Evolutionary conservation across 2,888 invertebrate species (phyloP), one percentile per base, ranked within the genome.

Genomic region (Octodonta nipae): DNA sequence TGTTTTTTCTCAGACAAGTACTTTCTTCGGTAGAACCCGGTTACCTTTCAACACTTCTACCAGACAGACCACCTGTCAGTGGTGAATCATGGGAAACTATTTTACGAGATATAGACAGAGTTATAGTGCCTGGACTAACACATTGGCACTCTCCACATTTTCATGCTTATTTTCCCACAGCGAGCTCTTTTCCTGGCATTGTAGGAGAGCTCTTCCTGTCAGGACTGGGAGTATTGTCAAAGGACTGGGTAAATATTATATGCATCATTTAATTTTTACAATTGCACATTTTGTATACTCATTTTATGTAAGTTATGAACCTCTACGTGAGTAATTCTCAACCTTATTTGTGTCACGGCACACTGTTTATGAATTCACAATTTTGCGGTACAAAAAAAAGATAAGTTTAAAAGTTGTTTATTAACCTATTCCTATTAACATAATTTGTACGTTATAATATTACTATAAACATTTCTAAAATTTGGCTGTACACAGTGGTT

Each of bases 61-160:
- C 95, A 1, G 65, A 71, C 39, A 70, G 77, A 41, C 82, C 87
- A 6, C 95, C 95, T 0, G 71, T 78, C 39, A 58, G 73, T 5
- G 75, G 86, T 0, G 89, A 93, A 58, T 60, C 72, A n/a, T 96
- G 92, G 89, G 68, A 78, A 49, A 72, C 77, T 12, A 72, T 96
- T 6, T 69, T 96, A 51, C 68, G 73, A 33, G 95, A 96, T 52
- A 73, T 96, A 36, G 84, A 86, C 50, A 66, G 75, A 43, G 71
- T 82, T 30, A 83, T 96, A 41, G 78, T 91, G 73, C 93, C 93
- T 1, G 95, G 95, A 45, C 82, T 81, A 24, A 91, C 92, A 0
- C 87, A 91, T 50, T 93, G 93, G 93, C 82, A 85, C 48, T 88
- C 88, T 4, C 93, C 92, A 2, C 71, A 83, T 45, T 93, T 93